These are phyloP conservation scores for Bovichtus variegatus DNA, from an alignment of 2,797 vertebrate species.

Conservation along the genomic window DNA sequence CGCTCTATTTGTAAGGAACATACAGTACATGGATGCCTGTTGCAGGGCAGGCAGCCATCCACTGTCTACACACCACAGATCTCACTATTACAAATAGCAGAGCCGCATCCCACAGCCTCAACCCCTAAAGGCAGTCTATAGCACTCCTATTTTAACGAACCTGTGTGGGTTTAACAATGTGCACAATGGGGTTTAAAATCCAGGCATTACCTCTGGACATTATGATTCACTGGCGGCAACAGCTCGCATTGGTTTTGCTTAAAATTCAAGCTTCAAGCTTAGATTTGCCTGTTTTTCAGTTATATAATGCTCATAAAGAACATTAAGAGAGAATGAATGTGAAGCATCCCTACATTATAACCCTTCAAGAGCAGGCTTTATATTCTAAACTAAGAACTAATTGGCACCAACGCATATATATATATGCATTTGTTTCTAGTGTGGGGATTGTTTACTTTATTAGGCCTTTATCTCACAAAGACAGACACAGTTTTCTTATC, in stretches of 20 bases:
- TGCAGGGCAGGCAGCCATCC: slow-evolving; percentile 62
- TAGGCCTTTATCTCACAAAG: slow-evolving; percentile 64
- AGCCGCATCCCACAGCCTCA: slow-evolving; percentile 64
- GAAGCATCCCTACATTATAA: slow-evolving; percentile 39
- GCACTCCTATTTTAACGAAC: slow-evolving; percentile 74
- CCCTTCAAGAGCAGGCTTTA: slow-evolving; percentile 50
- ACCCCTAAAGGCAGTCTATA: slow-evolving; percentile 67
- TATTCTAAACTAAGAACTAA: slow-evolving; percentile 54
- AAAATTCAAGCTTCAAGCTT: slow-evolving; percentile 53
- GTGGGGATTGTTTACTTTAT: slow-evolving; percentile 57
- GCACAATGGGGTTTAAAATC: slow-evolving; percentile 73
- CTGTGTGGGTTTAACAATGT: slow-evolving; percentile 75
- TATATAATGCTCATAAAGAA: slow-evolving; percentile 62
- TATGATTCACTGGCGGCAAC: slow-evolving; percentile 66
- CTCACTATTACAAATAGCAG: slow-evolving; percentile 61
- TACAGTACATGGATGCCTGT: slow-evolving; percentile 61
- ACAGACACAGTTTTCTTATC: slow-evolving; percentile 53
- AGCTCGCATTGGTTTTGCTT: slow-evolving; percentile 48
- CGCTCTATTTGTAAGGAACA: slow-evolving; percentile 29
- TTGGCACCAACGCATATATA: slow-evolving; percentile 35
- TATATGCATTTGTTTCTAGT: slow-evolving; percentile 21
- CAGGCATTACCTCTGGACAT: slow-evolving; percentile 70
- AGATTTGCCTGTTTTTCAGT: slow-evolving; percentile 56
- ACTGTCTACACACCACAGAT: slow-evolving; percentile 57
- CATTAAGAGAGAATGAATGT: slow-evolving; percentile 56